Base-by-base conservation (phyloP, 2,797 vertebrate species). In the Rhadinocentrus ornatus region DNA sequence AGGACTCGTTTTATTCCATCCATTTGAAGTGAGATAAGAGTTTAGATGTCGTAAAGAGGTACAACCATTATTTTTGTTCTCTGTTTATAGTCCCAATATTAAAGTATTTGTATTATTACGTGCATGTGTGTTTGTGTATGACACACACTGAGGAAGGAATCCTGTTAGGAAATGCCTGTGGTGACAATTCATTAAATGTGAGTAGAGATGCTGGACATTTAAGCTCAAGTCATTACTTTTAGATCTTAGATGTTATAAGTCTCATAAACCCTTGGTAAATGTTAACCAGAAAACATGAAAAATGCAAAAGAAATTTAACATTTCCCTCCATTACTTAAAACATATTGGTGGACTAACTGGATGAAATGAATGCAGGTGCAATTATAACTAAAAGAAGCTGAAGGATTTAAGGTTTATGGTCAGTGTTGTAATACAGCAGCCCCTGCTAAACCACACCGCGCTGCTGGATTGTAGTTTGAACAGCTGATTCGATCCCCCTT, bases 401-500 rank as follows among this genome's bases (percentile, higher is more conserved):
- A 9, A 46, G 6, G 26, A 31, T 53, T 27, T 59, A 37, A 32
- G 48, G 15, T 24, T 3, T 26, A 13, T 11, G 50, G 10, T 41
- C 18, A 27, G 50, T 69, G 78, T 72, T 75, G 78, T 8, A 26
- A 24, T 22, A 5, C 61, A 77, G 50, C 41, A 61, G 66, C 24
- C 39, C 24, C 64, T 50, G 72, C 62, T 58, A 66, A 46, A 54
- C 67, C 73, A 16, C 20, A 20, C 34, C 52, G 73, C 44, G 48
- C 64, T 69, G 71, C 62, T 67, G 74, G 73, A 74, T 76, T 78
- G 86, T 75, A 74, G 81, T 84, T 71, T 54, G 73, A 89, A 86
- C 90, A 93, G 89, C 90, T 91, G 90, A 92, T 93, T 87, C 69
- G 68, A 87, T 80, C 75, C 79, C 81, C 22, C 77, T 73, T 62